Conservation (phyloP, 2,113 vertebrate species). For the Menura novaehollandiae region DNA sequence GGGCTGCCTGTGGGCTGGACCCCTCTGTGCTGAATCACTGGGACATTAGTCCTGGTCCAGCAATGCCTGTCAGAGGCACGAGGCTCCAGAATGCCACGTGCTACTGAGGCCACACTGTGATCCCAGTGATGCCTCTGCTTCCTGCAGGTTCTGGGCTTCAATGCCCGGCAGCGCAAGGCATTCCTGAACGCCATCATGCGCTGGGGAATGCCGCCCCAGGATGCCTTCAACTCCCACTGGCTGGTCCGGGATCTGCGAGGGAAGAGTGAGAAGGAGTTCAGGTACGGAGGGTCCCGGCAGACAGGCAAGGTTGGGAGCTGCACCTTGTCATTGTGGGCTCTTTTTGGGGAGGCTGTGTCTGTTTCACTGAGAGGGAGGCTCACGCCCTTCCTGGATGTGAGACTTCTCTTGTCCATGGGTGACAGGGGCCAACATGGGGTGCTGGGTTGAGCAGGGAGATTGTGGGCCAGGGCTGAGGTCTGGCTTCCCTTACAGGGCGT, state of each 20-base stretch:
- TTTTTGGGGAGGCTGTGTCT: background rate
- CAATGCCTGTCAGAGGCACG: rapidly evolving
- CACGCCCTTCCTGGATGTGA: background rate
- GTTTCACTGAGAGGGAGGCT: background rate
- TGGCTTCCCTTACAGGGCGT: slow-evolving; percentile 77
- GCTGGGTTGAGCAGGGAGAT: background rate
- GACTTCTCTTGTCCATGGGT: rapidly evolving
- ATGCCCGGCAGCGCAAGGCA: slow-evolving; percentile 93
- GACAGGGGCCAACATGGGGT: rapidly evolving
- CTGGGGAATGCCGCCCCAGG: slow-evolving; percentile 98
- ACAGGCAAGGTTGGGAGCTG: background rate
- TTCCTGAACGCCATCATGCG: slow-evolving; percentile 98
- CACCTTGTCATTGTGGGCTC: rapidly evolving
- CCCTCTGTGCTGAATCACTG: rapidly evolving
- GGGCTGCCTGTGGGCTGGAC: background rate
- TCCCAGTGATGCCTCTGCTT: rapidly evolving
- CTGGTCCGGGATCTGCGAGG: slow-evolving; percentile 93
- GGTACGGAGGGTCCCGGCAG: slow-evolving; percentile 55
- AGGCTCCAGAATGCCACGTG: rapidly evolving
- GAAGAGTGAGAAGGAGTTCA: slow-evolving; percentile 96
- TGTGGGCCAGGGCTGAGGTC: background rate
- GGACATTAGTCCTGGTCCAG: background rate
- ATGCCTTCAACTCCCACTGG: slow-evolving; percentile 98
- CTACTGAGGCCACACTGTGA: background rate
- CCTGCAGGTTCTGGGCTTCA: slow-evolving; percentile 92